A percentile compares a stretch with the other conserved stretches of the same genome.
Conservation (phyloP, 1,140 invertebrate species). For the Aphidius ervi region DNA sequence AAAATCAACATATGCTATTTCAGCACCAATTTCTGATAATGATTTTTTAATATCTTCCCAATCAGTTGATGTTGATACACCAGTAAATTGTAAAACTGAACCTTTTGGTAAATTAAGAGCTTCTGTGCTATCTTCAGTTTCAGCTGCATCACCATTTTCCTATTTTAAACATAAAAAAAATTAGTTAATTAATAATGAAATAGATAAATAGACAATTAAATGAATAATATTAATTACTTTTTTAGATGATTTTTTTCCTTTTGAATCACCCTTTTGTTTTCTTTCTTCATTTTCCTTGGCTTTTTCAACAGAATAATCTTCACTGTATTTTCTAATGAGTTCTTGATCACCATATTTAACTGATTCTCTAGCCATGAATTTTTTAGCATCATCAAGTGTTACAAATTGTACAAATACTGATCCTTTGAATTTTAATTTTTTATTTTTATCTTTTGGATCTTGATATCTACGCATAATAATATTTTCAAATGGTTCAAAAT, state of each 20-base stretch:
- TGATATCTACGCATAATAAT: conserved; percentile 57
- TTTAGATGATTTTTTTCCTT: conserved; percentile 50
- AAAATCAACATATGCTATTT: conserved; percentile 72
- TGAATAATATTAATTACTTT: conserved; percentile 24
- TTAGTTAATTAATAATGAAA: conserved; percentile 15
- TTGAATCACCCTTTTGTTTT: conserved; percentile 55
- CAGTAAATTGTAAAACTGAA: conserved; percentile 64
- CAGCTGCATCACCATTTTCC: conserved; percentile 29
- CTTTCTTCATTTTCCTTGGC: conserved; percentile 62
- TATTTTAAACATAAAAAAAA: conserved; percentile 29
- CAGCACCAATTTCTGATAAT: conserved; percentile 58
- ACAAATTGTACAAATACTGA: conserved; percentile 85
- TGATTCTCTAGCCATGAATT: conserved; percentile 61
- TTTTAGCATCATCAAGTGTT: conserved; percentile 67
- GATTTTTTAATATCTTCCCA: conserved; percentile 69
- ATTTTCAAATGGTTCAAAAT: conserved; percentile 70
- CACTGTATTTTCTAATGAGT: conserved; percentile 65
- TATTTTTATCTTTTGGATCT: conserved; percentile 55
- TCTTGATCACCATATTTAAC: conserved; percentile 71
- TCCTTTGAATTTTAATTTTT: conserved; percentile 75
- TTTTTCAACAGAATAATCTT: conserved; percentile 68
- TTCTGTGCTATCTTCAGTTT: conserved; percentile 43
- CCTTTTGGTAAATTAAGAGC: conserved; percentile 61
- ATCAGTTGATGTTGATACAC: conserved; percentile 58
- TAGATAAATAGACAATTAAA: conserved; percentile 16